Evolutionary conservation across 1,140 invertebrate genomes (phyloP).

Genomic region (Scaptomyza graminum): DNA sequence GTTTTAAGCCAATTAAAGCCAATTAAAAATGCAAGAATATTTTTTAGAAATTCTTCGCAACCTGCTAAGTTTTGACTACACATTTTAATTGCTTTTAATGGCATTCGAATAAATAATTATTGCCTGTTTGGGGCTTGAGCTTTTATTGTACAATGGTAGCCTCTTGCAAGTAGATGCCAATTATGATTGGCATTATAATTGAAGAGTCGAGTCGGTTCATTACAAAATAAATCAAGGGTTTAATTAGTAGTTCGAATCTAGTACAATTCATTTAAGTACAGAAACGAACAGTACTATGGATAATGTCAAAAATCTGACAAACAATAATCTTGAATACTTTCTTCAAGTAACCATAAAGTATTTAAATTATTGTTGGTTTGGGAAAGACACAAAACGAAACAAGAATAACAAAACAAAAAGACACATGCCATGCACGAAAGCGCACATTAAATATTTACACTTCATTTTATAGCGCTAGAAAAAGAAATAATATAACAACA

Average conservation of each 20-base stretch:
- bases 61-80: slow-evolving; percentile 1
- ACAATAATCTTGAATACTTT: slow-evolving; percentile 6
- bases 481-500: slow-evolving; percentile 32
- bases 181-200: background rate
- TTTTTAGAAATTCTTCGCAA: slow-evolving; percentile 11
- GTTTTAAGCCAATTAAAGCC: slow-evolving; percentile 72
- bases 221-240: background rate
- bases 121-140: slow-evolving; percentile 1
- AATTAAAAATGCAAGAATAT: slow-evolving; percentile 54
- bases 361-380: slow-evolving; percentile 19
- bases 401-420: slow-evolving; percentile 10
- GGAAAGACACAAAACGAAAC: background rate
- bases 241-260: background rate
- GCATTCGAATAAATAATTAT: slow-evolving; percentile 28
- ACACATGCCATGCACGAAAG: slow-evolving; percentile 78
- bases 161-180: background rate
- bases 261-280: background rate
- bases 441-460: slow-evolving; percentile 84
- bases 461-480: slow-evolving; percentile 73
- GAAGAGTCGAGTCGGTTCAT: background rate
- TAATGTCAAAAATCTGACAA: background rate
- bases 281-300: background rate
- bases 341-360: slow-evolving; percentile 16
- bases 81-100: slow-evolving; percentile 31
- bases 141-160: background rate